Base-by-base conservation (phyloP, 2,888 invertebrate genomes). In the Ceramica pisi region DNA sequence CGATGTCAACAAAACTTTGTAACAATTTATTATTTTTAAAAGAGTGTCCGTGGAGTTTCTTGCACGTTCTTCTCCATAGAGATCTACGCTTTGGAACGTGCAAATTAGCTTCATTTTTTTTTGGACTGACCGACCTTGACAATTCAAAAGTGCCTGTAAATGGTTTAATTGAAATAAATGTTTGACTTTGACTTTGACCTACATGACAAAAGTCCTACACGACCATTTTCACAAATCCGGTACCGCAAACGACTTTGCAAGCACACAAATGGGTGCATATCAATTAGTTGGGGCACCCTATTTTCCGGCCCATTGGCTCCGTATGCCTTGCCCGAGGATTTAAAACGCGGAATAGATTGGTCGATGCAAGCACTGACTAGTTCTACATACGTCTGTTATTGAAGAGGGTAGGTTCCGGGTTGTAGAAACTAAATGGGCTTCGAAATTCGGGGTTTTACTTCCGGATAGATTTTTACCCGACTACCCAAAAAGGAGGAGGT, bases 271-370 rank as follows among this genome's bases (percentile, higher is more conserved):
- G 63, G 72, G 71, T 62, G 61, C 61, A 63, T 82, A 74, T 75
- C 82, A 82, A 85, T 85, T 85, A 85, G 75, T 70, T 51, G 44
- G 14, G 55, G 64, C 50, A 75, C 48, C 74, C 72, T 67, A 85
- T 85, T 85, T 83, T 85, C 82, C 77, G 14, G 51, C n/a, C 71
- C 74, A 80, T 57, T 55, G 71, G 55, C 12, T 66, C 53, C 71
- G 60, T 46, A 56, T 66, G 56, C 60, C 57, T 66, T 72, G n/a
- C 35, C n/a, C 23, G 60, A 61, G 50, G 74, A 68, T 78, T 83
- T 77, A 62, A 85, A 75, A 68, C 61, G 71, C 21, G 46, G 48
- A 73, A 68, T 61, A 62, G 65, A 75, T 84, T 82, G 75, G 71
- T 70, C 23, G 23, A 41, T 80, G 48, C 26, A 35, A 50, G 51